Evolutionary conservation across 2,888 invertebrate species (phyloP), one percentile per base, ranked within the genome.

Genomic region (Creontiades dilutus): DNA sequence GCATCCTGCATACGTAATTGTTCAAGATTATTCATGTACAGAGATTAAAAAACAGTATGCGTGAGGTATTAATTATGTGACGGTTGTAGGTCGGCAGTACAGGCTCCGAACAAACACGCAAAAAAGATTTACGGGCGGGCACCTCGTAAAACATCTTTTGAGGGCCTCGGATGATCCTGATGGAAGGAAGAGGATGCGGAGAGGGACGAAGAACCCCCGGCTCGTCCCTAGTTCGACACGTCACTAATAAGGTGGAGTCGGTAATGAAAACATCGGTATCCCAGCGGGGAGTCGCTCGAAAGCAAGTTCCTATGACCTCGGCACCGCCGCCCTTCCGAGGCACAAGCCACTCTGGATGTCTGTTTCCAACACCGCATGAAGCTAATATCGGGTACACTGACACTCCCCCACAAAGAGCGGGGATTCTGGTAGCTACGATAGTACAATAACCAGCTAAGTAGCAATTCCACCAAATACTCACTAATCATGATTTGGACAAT

Each of bases 91-190:
- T 68, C 23, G 68, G 82, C 52, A 14, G 19, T 16, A 81, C 48
- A n/a, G 37, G 37, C 16, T 27, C 52, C 52, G 48, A 82, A 82
- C 23, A 23, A 68, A 82, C 82, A 52, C 23, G 52, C 82, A 52
- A 82, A 82, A 82, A 82, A 52, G 82, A 82, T 82, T 82, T 48
- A 82, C 82, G 82, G 37, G 16, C 82, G 3, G 52, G 52, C 82
- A 52, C 82, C 52, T 48, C 82, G 47, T 82, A 82, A 48, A 82
- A n/a, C 52, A 52, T 52, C 52, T 82, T 23, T 19, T 12, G 27
- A 68, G 68, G 52, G 47, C 2, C 52, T 82, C 47, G 52, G 19
- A 82, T 82, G 47, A 52, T 82, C 52, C 82, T 48, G 27, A 52
- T 48, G 52, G 52, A n/a, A 47, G 23, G 82, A 48, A 27, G 23